Base-by-base conservation (phyloP, 2,113 vertebrate species). In the Microtus oregoni region DNA sequence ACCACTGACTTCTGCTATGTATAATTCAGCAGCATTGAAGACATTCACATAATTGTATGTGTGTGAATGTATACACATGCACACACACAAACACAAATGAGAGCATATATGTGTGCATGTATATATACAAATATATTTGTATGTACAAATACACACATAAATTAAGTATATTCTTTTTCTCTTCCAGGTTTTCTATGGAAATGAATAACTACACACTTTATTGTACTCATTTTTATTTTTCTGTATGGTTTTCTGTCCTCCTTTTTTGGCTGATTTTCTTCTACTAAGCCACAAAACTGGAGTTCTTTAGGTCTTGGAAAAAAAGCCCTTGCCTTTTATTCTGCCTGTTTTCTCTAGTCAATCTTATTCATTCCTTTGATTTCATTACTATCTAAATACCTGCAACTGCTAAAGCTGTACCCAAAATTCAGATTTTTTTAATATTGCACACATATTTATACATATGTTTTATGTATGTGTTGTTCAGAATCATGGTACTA, bases 101-200 rank as follows among this genome's bases (percentile, higher is more conserved):
- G 1, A 44, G 26, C 38, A 19, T 30, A 30, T 15, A 41, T 75
- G 4, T 11, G 6, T 3, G 13, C 58, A 52, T 35, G 35, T 1
- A 52, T 38, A 2, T 58, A 58, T 35, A 26, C 12, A 72, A 20
- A 9, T 72, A 38, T 72, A 22, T 22, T 3, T 72, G 19, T 72
- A 10, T 4, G 38, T 72, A 6, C 72, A 75, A 41, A 41, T 70
- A 52, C 4, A 72, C 17, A 24, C 28, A 28, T 63, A 12, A 55
- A 77, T 55, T 30, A 79, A 32, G 44, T 44, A 6, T 47, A 20
- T 35, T 75, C 20, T 76, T 77, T 77, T 86, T 4, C 38, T 94
- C 7, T 93, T 89, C 41, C 70, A 96, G 28, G 30, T 85, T 26
- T 89, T 95, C 67, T 86, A 13, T 72, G 11, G 73, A 86, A 91